Conservation (phyloP, 2,888 invertebrate genomes). For the Campoplex capitator region DNA sequence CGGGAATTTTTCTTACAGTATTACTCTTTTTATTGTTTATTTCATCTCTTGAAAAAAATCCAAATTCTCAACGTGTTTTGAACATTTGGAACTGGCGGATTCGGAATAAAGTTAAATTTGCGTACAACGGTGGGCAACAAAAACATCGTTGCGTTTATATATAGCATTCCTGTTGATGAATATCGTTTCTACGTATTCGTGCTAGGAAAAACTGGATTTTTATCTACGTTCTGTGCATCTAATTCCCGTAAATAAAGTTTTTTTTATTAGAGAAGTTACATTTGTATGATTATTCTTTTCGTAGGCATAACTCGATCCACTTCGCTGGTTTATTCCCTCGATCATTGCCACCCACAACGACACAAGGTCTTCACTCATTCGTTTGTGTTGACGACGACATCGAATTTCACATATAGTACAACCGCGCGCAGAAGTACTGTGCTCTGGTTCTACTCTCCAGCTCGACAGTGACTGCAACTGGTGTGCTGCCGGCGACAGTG, state of each 20-base stretch:
- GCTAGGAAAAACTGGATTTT: neutral
- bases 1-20: too few relatives aligned
- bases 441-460: constrained; percentile 60
- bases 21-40: neutral
- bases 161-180: too few relatives aligned
- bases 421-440: constrained; percentile 65
- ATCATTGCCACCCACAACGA: constrained; percentile 45
- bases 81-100: neutral
- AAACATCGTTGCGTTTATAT: too few relatives aligned
- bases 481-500: constrained; percentile 82
- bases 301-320: neutral
- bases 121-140: too few relatives aligned
- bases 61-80: neutral
- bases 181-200: neutral
- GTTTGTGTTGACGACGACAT: constrained; percentile 54
- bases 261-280: neutral
- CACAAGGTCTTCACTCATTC: constrained; percentile 58
- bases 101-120: neutral
- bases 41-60: neutral
- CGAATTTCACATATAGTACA: constrained; percentile 42
- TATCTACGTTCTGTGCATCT: too few relatives aligned
- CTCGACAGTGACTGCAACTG: constrained; percentile 73
- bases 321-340: constrained; percentile 23
- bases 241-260: neutral
- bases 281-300: neutral